These are phyloP conservation scores for Hippocampus guttulatus DNA, from an alignment of 2,113 vertebrate genomes.

Conservation along the genomic window DNA sequence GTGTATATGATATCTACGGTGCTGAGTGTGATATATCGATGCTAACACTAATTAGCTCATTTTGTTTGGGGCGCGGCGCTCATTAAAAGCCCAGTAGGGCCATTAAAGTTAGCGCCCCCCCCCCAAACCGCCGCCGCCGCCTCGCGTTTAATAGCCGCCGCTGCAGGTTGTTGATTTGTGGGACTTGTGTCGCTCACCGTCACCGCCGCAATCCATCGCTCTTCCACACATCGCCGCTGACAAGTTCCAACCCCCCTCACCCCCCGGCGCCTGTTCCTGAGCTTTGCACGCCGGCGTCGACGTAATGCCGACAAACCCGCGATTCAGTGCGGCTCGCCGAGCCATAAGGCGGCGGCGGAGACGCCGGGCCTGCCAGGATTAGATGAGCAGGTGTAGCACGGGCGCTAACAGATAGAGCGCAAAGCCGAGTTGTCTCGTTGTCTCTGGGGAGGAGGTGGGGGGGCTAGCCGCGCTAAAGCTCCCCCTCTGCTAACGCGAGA, in stretches of 20 bases:
- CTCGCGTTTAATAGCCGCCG: constrained; percentile 73
- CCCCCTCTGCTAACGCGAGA: constrained; percentile 34
- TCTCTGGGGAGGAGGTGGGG: constrained; percentile 37
- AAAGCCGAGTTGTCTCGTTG: constrained; percentile 56
- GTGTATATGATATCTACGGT: constrained; percentile 2
- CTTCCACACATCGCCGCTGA: constrained; percentile 19
- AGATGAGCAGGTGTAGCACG: constrained; percentile 71
- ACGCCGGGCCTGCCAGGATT: constrained; percentile 71
- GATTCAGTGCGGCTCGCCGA: constrained; percentile 60
- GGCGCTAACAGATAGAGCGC: constrained; percentile 66
- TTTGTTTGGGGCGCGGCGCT: constrained; percentile 81
- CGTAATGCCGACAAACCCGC: constrained; percentile 63
- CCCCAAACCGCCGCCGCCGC: constrained; percentile 70
- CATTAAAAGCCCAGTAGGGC: constrained; percentile 81
- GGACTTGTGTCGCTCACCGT: constrained; percentile 39
- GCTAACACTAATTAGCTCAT: constrained; percentile 81
- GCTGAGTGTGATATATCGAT: constrained; percentile 74
- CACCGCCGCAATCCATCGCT: constrained; percentile 29
- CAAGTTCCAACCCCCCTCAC: not conserved
- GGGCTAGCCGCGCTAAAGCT: constrained; percentile 54
- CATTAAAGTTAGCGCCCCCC: constrained; percentile 75
- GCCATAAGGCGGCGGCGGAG: constrained; percentile 69
- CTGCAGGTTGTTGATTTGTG: constrained; percentile 75
- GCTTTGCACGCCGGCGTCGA: constrained; percentile 69
- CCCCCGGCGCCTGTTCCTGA: constrained; percentile 50